phyloP scores from a whole-genome alignment of 2,888 invertebrate genomes.

The Spodoptera picta region DNA sequence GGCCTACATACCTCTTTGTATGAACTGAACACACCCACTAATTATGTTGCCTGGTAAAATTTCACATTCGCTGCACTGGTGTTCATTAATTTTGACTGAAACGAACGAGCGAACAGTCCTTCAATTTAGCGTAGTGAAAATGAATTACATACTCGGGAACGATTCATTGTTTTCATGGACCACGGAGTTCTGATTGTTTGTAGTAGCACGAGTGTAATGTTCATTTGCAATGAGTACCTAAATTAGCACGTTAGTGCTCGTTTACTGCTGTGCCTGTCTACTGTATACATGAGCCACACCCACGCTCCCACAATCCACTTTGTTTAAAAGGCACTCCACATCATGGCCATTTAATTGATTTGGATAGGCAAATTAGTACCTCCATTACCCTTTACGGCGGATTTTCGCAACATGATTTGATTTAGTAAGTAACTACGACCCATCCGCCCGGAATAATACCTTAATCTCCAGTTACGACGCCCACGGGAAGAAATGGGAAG shows the following conservation, averaged over 20 bases:
- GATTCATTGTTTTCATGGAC: constrained; percentile 39
- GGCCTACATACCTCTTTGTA: constrained; percentile 40
- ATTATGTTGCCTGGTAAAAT: constrained; percentile 39
- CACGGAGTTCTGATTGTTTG: constrained; percentile 26
- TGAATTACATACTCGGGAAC: constrained; percentile 34
- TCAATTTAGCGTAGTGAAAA: constrained; percentile 30
- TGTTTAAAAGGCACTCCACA: neutral
- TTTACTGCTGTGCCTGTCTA: neutral
- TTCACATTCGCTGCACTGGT: constrained; percentile 25
- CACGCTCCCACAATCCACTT: constrained; percentile 5
- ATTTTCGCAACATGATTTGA: constrained; percentile 15
- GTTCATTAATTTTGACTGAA: constrained; percentile 35
- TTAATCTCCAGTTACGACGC: constrained; percentile 26
- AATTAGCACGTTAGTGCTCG: constrained; percentile 21
- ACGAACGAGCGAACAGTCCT: constrained; percentile 25
- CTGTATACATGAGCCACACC: constrained; percentile 14
- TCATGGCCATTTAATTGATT: constrained; percentile 1
- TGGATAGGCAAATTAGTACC: constrained; percentile 10
- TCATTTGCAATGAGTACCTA: constrained; percentile 16
- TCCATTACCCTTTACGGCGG: constrained; percentile 9
- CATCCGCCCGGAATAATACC: constrained; percentile 19
- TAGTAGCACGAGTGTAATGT: constrained; percentile 23
- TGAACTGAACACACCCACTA: constrained; percentile 30
- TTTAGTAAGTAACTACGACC: constrained; percentile 24
- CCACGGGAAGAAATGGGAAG: constrained; percentile 43